These are phyloP conservation scores for Pygmarrhopalites habei DNA, from an alignment of 1,140 invertebrate species.

Conservation along the genomic window DNA sequence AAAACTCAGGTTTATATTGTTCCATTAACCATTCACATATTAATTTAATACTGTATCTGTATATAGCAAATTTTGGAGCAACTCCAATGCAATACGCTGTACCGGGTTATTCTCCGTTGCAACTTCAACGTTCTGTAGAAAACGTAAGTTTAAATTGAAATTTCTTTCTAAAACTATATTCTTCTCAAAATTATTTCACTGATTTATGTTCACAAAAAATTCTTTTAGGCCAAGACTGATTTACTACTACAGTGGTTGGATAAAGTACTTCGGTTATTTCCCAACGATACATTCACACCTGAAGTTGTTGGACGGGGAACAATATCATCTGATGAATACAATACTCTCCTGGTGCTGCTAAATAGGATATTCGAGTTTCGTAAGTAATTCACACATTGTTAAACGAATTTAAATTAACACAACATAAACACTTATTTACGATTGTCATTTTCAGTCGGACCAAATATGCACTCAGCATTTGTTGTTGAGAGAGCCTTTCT, in stretches of 20 bases:
- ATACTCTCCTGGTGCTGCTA: conserved; percentile 34
- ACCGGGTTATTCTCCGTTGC: conserved; percentile 58
- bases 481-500: conserved; percentile 31
- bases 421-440: too few species aligned
- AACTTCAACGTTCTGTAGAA: conserved; percentile 52
- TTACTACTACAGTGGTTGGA: conserved; percentile 54
- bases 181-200: too few species aligned
- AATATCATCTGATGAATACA: conserved; percentile 9
- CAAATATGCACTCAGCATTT: conserved; percentile 30
- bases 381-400: too few species aligned
- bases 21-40: too few species aligned
- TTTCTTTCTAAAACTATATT: too few species aligned
- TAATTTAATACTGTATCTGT: too few species aligned
- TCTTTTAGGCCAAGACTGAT: conserved; percentile 50
- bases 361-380: conserved; percentile 31
- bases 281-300: conserved; percentile 23
- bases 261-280: conserved; percentile 48
- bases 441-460: too few species aligned
- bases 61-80: conserved; percentile 72
- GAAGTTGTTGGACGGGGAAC: not conserved
- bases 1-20: too few species aligned
- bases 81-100: conserved; percentile 64
- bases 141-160: too few species aligned
- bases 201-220: too few species aligned
- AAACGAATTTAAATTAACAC: too few species aligned